Evolutionary conservation across 2,797 vertebrate genomes (phyloP).

Genomic region (Scyliorhinus canicula): DNA sequence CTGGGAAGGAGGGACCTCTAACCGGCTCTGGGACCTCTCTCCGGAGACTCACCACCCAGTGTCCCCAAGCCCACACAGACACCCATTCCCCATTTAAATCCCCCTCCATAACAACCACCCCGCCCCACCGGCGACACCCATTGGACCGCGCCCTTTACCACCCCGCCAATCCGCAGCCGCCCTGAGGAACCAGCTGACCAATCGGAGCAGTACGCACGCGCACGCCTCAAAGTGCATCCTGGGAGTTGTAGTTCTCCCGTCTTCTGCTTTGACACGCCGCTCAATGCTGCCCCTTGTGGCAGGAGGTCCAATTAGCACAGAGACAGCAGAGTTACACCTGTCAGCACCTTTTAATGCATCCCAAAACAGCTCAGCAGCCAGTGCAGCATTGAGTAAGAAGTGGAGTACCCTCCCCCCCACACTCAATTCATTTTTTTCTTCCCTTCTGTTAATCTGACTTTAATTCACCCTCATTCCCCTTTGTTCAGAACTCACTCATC

Average conservation of each 20-base stretch:
- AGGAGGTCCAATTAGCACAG: neutral
- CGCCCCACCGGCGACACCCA: neutral
- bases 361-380: neutral
- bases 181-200: accelerated
- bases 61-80: too few relatives aligned
- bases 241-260: neutral
- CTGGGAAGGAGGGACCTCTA: too few relatives aligned
- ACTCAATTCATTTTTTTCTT: neutral
- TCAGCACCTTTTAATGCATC: neutral
- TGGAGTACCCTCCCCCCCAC: neutral
- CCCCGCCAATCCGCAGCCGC: neutral
- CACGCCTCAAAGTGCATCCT: accelerated
- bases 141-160: neutral
- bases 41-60: neutral
- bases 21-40: too few relatives aligned
- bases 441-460: neutral
- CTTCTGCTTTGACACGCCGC: neutral
- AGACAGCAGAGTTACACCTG: neutral
- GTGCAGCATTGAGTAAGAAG: neutral
- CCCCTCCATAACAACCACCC: neutral
- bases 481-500: too few relatives aligned
- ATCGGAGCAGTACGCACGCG: neutral
- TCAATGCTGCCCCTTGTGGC: neutral
- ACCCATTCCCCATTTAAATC: neutral
- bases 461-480: neutral